Percentiles rank a stretch among this genome's conserved stretches.
phyloP scores from a whole-genome alignment of 1,140 invertebrate species.

The Bombus sylvicola region DNA sequence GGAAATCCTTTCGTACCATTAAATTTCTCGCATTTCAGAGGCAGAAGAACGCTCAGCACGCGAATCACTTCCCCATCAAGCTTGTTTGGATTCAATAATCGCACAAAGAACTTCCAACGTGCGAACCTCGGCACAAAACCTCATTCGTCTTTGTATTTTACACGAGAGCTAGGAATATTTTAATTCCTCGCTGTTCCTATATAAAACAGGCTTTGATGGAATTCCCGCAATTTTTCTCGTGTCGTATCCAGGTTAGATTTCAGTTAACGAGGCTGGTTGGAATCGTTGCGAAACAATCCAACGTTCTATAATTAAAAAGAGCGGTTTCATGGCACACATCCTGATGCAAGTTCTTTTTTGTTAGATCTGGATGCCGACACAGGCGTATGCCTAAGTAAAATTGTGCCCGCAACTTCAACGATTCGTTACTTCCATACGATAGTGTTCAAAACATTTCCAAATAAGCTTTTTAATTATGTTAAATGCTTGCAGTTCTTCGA shows the following conservation, averaged over 20 bases:
- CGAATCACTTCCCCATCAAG: not conserved
- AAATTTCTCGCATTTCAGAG: not conserved
- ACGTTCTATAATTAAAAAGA: constrained; percentile 28
- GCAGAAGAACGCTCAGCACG: not conserved
- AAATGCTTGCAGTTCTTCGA: not conserved
- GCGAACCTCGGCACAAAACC: not conserved
- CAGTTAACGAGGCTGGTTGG: not conserved
- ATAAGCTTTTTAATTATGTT: constrained; percentile 41
- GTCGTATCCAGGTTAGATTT: not conserved
- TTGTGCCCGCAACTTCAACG: not conserved
- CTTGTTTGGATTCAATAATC: not conserved
- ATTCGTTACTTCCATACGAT: constrained; percentile 22
- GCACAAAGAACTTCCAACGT: not conserved
- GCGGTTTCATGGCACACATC: constrained; percentile 14
- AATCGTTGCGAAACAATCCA: constrained; percentile 19
- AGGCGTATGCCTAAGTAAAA: not conserved
- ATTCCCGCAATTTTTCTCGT: not conserved
- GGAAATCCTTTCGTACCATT: not conserved
- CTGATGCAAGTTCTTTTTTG: not conserved
- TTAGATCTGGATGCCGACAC: no score
- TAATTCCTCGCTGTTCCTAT: not conserved
- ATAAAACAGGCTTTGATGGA: constrained; percentile 3
- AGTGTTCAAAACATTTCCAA: constrained; percentile 17
- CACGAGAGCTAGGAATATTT: not conserved
- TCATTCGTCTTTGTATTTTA: not conserved